phyloP scores from a whole-genome alignment of 2,888 invertebrate genomes.

The Parnassius mnemosyne region DNA sequence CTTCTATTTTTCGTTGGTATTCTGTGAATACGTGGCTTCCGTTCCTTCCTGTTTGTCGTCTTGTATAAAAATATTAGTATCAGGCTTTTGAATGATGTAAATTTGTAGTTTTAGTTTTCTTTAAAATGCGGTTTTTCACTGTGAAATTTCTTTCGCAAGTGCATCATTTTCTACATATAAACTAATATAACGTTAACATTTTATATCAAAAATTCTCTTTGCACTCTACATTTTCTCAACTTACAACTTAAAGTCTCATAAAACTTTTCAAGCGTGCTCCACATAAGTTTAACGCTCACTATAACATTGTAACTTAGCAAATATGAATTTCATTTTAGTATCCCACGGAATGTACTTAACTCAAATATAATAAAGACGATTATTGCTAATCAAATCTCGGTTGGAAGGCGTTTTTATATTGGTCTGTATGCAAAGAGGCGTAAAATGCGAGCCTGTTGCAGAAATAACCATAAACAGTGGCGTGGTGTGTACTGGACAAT shows the following conservation, averaged over 20 bases:
- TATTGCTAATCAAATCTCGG: conserved; percentile 24
- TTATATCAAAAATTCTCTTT: conserved; percentile 65
- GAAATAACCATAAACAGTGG: conserved; percentile 27
- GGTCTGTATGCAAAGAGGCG: conserved; percentile 12
- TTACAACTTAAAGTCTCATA: conserved; percentile 71
- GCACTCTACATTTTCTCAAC: conserved; percentile 53
- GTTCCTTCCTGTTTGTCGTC: no score
- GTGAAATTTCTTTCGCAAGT: conserved; percentile 4
- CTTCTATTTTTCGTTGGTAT: no score
- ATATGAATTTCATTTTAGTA: conserved; percentile 27
- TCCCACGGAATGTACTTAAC: conserved; percentile 16
- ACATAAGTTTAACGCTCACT: conserved; percentile 62
- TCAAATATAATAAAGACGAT: conserved; percentile 24
- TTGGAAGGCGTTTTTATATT: conserved; percentile 19
- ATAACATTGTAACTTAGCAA: conserved; percentile 49
- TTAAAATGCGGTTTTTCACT: neutral
- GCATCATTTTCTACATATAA: conserved; percentile 13
- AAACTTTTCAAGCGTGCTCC: conserved; percentile 75
- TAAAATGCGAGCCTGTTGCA: conserved; percentile 25
- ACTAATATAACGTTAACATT: conserved; percentile 32
- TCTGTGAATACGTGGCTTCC: no score
- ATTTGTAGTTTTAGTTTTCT: no score
- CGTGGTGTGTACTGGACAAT: conserved; percentile 21
- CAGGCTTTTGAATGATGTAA: no score
- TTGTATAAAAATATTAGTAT: no score